Conservation (phyloP, 2,888 invertebrate genomes). For the Pachydiplax longipennis region DNA sequence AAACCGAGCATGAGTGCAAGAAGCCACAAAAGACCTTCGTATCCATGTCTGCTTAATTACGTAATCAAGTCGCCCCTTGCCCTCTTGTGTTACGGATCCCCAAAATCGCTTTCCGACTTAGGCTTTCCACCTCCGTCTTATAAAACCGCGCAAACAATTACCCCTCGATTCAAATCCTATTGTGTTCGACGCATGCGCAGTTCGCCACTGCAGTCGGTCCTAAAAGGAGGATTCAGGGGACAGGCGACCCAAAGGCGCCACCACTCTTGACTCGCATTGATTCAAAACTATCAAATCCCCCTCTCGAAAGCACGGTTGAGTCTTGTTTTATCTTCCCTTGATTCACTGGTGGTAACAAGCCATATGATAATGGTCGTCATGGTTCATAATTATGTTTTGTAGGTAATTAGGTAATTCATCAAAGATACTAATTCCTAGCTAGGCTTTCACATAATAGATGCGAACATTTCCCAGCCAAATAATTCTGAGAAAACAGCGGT, state of each 20-base stretch:
- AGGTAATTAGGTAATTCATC: too few species aligned
- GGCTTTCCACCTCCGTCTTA: not conserved
- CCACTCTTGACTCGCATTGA: not conserved
- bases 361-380: too few species aligned
- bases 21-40: not conserved
- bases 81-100: not conserved
- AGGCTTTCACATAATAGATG: too few species aligned
- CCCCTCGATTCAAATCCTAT: not conserved
- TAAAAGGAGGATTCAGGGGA: not conserved
- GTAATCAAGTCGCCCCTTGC: not conserved
- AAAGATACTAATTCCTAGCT: too few species aligned
- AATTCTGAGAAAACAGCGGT: too few species aligned
- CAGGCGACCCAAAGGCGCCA: not conserved
- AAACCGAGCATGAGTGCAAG: not conserved
- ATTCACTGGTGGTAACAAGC: too few species aligned
- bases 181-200: not conserved
- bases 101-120: not conserved
- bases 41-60: not conserved
- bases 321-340: too few species aligned
- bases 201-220: not conserved
- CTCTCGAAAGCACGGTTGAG: not conserved
- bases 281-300: conserved; percentile 11
- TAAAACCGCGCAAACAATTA: not conserved
- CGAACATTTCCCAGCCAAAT: too few species aligned
- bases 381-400: too few species aligned